These are phyloP conservation scores for Coelogynopora nodosa DNA, from an alignment of 2,888 invertebrate genomes.

Conservation along the genomic window DNA sequence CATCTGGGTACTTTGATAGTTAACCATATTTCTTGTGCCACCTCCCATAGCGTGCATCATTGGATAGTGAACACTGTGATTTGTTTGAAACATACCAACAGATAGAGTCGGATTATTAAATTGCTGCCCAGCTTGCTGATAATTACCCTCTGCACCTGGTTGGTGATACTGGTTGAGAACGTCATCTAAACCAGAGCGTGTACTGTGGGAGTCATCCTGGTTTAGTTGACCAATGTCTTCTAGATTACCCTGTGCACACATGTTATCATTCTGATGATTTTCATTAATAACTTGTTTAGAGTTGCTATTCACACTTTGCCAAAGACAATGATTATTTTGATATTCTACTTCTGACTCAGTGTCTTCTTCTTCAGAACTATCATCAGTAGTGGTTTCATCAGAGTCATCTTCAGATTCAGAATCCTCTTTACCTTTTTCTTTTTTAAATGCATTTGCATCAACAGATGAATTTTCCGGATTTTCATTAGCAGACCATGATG, in stretches of 20 bases:
- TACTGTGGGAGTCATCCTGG: not conserved
- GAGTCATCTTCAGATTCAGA: not conserved
- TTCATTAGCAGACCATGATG: not conserved
- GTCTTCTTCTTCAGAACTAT: not conserved
- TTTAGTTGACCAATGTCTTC: not conserved
- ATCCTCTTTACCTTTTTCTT: not conserved
- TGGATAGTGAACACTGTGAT: not conserved
- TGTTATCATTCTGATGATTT: not conserved
- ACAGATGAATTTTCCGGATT: not conserved
- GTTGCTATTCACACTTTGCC: not conserved
- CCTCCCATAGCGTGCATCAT: not conserved
- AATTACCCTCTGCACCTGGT: not conserved
- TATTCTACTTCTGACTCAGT: not conserved
- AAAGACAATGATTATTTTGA: not conserved
- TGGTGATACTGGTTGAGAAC: not conserved
- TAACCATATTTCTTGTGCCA: not conserved
- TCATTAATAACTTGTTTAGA: not conserved
- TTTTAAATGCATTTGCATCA: not conserved
- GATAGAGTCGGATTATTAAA: not conserved
- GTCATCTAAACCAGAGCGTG: not conserved
- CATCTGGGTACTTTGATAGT: not conserved
- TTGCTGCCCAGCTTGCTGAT: not conserved
- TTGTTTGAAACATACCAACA: not conserved
- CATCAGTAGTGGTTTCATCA: not conserved
- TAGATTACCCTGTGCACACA: not conserved